phyloP scores from a whole-genome alignment of 2,113 vertebrate genomes.

The Campylorhamphus procurvoides region DNA sequence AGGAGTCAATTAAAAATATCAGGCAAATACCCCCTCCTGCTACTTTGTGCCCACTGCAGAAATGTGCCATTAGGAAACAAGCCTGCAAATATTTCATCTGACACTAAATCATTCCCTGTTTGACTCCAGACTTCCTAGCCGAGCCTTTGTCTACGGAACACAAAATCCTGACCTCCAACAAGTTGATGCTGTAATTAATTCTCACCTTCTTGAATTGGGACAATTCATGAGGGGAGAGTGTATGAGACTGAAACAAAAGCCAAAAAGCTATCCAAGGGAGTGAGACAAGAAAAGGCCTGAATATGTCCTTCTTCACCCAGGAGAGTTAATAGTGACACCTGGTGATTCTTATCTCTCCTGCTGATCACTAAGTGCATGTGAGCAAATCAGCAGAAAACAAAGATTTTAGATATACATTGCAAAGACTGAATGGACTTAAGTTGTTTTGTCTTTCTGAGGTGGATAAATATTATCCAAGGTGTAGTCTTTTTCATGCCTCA shows the following conservation, averaged over 20 bases:
- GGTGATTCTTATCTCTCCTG: background rate
- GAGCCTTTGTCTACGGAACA: background rate
- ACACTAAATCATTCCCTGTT: background rate
- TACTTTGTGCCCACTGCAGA: background rate
- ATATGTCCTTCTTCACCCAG: background rate
- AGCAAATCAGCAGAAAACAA: background rate
- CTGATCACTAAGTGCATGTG: background rate
- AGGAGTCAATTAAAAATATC: background rate
- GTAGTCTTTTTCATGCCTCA: background rate
- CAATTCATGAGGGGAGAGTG: background rate
- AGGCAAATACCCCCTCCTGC: background rate
- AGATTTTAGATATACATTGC: background rate
- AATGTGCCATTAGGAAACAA: background rate
- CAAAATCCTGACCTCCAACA: background rate
- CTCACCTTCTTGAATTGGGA: background rate
- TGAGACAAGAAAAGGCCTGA: background rate
- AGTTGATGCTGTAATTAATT: background rate
- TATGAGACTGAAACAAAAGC: background rate
- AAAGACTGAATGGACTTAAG: background rate
- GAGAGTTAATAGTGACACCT: background rate
- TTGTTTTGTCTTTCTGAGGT: background rate
- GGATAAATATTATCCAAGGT: constrained; percentile 1
- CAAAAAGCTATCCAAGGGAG: background rate
- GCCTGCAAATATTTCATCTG: background rate
- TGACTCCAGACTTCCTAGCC: background rate